Evolutionary conservation across 2,797 vertebrate genomes (phyloP), one percentile per base, ranked within the genome.

Genomic region (Schizopygopsis malacanthus): DNA sequence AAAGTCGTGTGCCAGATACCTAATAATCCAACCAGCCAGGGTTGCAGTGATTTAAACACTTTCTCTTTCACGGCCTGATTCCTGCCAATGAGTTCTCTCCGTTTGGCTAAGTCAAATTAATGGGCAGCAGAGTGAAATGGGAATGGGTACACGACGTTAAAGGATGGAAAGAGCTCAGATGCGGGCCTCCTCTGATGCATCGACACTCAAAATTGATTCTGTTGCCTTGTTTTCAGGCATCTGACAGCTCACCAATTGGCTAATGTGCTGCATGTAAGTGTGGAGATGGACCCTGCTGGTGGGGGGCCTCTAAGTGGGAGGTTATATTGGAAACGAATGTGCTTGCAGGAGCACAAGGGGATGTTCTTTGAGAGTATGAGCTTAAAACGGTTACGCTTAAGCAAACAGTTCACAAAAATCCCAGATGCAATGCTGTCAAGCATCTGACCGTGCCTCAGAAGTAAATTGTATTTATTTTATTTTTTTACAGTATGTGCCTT

Each of bases 141-240:
- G 70, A 50, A 54, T 77, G 43, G 86, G 59, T 75, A 86, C 83
- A 88, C 85, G 83, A 50, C 61, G 45, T 84, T 89, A 84, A 85
- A 83, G 78, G 86, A 89, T 87, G 83, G 86, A 83, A 71, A 65
- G 79, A 87, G 69, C 78, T 86, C 72, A 63, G 73, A 85, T 85
- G 39, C 59, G 13, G 83, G 75, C 50, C 5, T 61, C 76, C 71
- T 89, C 81, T 86, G 75, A 88, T 87, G 76, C 86, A 88, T 89
- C 39, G 76, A 59, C 50, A 63, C 43, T 89, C 87, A 54, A 91
- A 92, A 94, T 90, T 91, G 90, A 93, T 92, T 86, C 76, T 83
- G 87, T 91, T 85, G 83, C 85, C 90, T 91, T 92, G 87, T 90
- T 90, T 92, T 87, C 75, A 81, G 70, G 82, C 73, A 85, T 61